phyloP scores from a whole-genome alignment of 2,797 vertebrate species.

The Lemur catta region DNA sequence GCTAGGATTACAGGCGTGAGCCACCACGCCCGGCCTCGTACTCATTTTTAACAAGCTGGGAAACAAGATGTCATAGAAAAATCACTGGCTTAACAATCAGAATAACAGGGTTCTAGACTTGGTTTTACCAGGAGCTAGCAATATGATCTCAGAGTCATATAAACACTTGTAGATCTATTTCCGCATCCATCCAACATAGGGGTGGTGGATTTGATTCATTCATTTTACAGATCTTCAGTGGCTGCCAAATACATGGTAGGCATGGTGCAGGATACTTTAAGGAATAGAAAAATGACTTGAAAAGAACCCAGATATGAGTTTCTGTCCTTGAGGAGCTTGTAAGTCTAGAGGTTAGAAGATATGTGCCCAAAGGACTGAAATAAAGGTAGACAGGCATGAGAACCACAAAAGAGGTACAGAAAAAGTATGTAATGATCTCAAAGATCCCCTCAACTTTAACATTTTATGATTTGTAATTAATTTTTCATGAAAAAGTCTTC shows the following conservation, averaged over 20 bases:
- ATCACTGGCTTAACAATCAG: background rate
- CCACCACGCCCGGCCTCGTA: no score
- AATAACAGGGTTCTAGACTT: background rate
- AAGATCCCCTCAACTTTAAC: background rate
- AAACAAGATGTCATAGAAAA: slow-evolving; percentile 16
- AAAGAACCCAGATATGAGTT: background rate
- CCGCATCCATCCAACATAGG: background rate
- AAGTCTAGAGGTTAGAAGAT: background rate
- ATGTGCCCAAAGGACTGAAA: background rate
- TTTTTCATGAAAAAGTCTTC: background rate
- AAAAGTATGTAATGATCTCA: background rate
- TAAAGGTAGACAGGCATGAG: background rate
- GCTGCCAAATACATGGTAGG: background rate
- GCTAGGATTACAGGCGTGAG: no score
- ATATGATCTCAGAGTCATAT: background rate
- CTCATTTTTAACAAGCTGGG: slow-evolving; percentile 35
- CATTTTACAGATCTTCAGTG: background rate
- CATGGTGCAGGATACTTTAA: background rate
- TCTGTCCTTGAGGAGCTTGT: background rate
- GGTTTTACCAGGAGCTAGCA: background rate
- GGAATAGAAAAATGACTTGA: background rate
- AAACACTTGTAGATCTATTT: background rate
- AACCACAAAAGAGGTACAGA: background rate
- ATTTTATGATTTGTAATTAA: background rate
- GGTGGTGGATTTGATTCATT: background rate